phyloP scores from a whole-genome alignment of 2,888 invertebrate genomes.

The Microctonus hyperodae region DNA sequence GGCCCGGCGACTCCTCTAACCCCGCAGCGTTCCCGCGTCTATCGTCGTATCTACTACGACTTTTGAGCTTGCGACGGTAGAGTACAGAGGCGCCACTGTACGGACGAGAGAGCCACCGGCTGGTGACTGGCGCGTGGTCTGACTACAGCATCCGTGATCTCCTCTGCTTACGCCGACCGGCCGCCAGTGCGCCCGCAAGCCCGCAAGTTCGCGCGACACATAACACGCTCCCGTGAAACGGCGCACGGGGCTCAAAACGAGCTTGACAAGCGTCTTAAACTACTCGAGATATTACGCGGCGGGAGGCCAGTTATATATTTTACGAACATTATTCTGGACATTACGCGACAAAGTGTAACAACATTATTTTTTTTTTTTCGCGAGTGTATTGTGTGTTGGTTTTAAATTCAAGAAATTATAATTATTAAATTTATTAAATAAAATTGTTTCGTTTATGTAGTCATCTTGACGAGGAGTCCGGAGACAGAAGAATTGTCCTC shows the following conservation, averaged over 20 bases:
- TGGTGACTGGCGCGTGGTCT: constrained; percentile 51
- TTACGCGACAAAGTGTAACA: background rate
- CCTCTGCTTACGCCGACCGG: constrained; percentile 61
- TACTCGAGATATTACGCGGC: constrained; percentile 32
- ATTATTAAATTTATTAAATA: too few relatives aligned
- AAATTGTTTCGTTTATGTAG: background rate
- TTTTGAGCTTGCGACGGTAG: constrained; percentile 51
- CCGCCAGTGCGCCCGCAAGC: constrained; percentile 64
- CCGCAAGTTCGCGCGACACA: constrained; percentile 61
- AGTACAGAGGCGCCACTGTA: constrained; percentile 59
- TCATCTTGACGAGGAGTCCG: background rate
- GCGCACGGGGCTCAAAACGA: constrained; percentile 38
- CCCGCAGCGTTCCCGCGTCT: constrained; percentile 38
- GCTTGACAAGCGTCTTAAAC: constrained; percentile 32
- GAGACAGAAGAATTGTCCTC: constrained; percentile 6
- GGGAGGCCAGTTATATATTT: constrained; percentile 1
- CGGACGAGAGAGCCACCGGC: constrained; percentile 57
- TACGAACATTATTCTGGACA: constrained; percentile 7
- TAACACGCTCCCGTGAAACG: constrained; percentile 44
- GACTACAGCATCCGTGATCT: constrained; percentile 63
- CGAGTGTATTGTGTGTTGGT: constrained; percentile 22
- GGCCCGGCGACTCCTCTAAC: constrained; percentile 40
- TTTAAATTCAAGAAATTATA: background rate
- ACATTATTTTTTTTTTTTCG: constrained; percentile 5
- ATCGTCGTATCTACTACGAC: constrained; percentile 39